Base-by-base conservation (phyloP, 2,888 invertebrate genomes). In the Cacoxenus indagator region DNA sequence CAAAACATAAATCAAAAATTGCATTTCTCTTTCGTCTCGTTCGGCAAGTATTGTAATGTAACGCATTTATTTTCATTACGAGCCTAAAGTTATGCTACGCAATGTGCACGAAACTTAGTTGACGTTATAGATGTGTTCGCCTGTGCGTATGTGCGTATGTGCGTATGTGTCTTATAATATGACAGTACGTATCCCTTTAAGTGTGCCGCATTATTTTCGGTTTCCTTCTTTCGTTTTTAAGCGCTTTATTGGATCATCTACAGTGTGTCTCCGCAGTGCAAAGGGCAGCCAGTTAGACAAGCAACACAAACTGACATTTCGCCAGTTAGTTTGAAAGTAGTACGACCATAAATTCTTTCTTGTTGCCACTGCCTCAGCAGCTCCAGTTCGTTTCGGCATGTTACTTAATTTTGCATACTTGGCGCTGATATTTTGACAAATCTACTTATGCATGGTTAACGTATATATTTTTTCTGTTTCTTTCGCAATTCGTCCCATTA, bases 171-270 rank as follows among this genome's bases (percentile, higher is more conserved):
- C 48, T 48, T 57, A 57, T 54, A 55, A 57, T 64, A 67, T 70
- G 66, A 65, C 70, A 70, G 76, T 69, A 70, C 68, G 78, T 77
- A 80, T 78, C 73, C 70, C 73, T 68, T 71, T 82, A 83, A 83
- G 84, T 84, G 70, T 71, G 72, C 69, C 67, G 67, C 75, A 76
- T 74, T n/a, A n/a, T n/a, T n/a, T n/a, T n/a, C n/a, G n/a, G n/a
- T n/a, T n/a, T n/a, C n/a, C n/a, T n/a, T n/a, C n/a, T 73, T 57
- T 68, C 54, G 66, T 65, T 69, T 68, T 70, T 79, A 81, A 84
- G 84, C 75, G 80, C 75, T 81, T 85, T 84, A 84, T 85, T 84
- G 85, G 84, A 84, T 85, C 83, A 84, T 84, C 85, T 66, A 65
- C 64, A 67, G 51, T 67, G n/a, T n/a, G 65, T 8, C 57, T 57